A percentile compares a stretch with the other conserved stretches of the same genome.
These are phyloP conservation scores for Nineta flava DNA, from an alignment of 2,888 invertebrate genomes.

Conservation along the genomic window DNA sequence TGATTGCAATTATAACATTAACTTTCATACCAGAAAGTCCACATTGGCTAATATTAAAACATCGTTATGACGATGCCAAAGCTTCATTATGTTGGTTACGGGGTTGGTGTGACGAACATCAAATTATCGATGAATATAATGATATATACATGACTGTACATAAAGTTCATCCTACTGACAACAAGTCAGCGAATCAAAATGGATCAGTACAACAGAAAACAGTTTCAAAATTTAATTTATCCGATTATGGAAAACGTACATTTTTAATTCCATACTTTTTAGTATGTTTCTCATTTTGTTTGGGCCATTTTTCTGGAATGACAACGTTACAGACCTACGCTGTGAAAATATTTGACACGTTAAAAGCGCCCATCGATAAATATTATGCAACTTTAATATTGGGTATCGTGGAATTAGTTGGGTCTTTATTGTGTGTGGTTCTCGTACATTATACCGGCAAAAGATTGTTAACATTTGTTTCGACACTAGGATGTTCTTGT, in stretches of 20 bases:
- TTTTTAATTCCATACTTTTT: conserved; percentile 54
- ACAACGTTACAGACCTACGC: conserved; percentile 58
- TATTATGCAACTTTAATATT: conserved; percentile 59
- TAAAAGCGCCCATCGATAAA: conserved; percentile 58
- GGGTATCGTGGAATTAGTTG: conserved; percentile 52
- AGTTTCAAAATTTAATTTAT: neutral
- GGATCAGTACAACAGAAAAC: conserved; percentile 2
- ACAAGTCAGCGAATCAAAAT: conserved; percentile 9
- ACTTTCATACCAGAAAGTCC: conserved; percentile 69
- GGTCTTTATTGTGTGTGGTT: conserved; percentile 45
- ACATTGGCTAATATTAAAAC: conserved; percentile 58
- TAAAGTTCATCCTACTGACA: conserved; percentile 11
- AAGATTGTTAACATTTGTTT: conserved; percentile 47
- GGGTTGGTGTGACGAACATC: conserved; percentile 51
- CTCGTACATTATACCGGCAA: conserved; percentile 60
- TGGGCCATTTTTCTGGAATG: conserved; percentile 61
- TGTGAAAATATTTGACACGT: conserved; percentile 51
- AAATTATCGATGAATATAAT: conserved; percentile 42
- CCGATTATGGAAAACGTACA: conserved; percentile 27
- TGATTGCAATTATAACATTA: conserved; percentile 44
- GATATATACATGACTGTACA: conserved; percentile 26
- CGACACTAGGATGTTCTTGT: conserved; percentile 45
- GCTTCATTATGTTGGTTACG: conserved; percentile 60
- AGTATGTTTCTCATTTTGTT: conserved; percentile 49
- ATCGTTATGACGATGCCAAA: conserved; percentile 47